Evolutionary conservation across 2,888 invertebrate species (phyloP), one percentile per base, ranked within the genome.

Genomic region (Synergus gifuensis): DNA sequence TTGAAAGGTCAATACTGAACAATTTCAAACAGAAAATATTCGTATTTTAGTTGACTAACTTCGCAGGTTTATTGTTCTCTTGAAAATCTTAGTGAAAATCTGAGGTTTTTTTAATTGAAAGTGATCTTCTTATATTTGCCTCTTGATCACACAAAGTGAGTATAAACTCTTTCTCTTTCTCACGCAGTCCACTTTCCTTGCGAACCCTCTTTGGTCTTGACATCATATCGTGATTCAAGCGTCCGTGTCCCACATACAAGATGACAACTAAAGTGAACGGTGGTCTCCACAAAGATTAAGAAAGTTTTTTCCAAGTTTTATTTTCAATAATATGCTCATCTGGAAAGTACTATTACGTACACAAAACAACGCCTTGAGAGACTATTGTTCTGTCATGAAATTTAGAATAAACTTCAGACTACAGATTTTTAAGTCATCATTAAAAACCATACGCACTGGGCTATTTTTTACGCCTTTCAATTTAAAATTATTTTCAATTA

Each of bases 221-320:
- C 86, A 87, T 86, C 86, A 83, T 85, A 87, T 87, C 87, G 87
- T 87, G 87, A 87, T 88, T 88, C 89, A 88, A 84, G 78, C 84
- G 90, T 89, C 89, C 89, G 83, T 88, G 88, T 88, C 86, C 88
- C 82, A 88, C 87, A 87, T 87, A 84, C 83, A 78, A 79, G 83
- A 84, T 63, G 83, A 78, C 79, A 83, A 82, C 84, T 81, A 81
- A 87, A 87, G 87, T 87, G 87, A 88, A 85, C 82, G 87, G 85
- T 84, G 80, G 78, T 81, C 64, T 80, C 76, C 80, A 76, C 79
- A 80, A 81, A 83, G 12, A 84, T 83, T 82, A 83, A 84, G 83
- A 83, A 84, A 82, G 83, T 83, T 84, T 73, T 73, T 54, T 54
- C 54, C 49, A 36, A 54, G 49, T 49, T 73, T 73, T 18, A 54